Conservation (phyloP, 2,888 invertebrate genomes). For the Meghimatium bilineatum region DNA sequence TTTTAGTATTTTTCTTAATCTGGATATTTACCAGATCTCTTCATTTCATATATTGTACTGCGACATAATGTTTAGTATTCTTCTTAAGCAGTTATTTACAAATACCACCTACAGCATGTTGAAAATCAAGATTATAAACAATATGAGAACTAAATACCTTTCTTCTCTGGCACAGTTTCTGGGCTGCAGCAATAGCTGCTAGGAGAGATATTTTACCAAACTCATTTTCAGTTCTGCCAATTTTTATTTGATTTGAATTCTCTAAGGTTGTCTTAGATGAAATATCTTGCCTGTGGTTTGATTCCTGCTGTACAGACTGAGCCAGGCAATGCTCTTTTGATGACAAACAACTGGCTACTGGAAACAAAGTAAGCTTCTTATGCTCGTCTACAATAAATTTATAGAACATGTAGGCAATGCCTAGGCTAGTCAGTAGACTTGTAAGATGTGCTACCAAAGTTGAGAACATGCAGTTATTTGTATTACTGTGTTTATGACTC, state of each 20-base stretch:
- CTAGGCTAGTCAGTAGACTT: background rate
- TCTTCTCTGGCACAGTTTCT: constrained; percentile 16
- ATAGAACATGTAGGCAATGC: background rate
- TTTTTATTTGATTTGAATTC: constrained; percentile 12
- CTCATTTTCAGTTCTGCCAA: background rate
- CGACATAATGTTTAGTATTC: too few relatives aligned
- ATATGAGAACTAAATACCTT: constrained; percentile 11
- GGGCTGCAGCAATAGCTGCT: constrained; percentile 17
- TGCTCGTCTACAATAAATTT: background rate
- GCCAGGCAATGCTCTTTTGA: background rate
- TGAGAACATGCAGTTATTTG: background rate
- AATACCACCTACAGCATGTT: too few relatives aligned
- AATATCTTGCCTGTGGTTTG: background rate
- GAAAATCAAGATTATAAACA: too few relatives aligned
- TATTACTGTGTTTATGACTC: background rate
- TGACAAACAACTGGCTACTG: constrained; percentile 8
- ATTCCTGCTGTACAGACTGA: background rate
- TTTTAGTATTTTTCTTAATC: too few relatives aligned
- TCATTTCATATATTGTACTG: too few relatives aligned
- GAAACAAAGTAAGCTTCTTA: background rate
- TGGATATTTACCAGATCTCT: too few relatives aligned
- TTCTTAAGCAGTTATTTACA: too few relatives aligned
- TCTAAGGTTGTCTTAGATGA: background rate
- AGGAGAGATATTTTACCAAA: background rate
- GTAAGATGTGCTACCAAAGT: background rate